Evolutionary conservation across 2,797 vertebrate species (phyloP), one percentile per base, ranked within the genome.

Genomic region (Gambusia yucatana): DNA sequence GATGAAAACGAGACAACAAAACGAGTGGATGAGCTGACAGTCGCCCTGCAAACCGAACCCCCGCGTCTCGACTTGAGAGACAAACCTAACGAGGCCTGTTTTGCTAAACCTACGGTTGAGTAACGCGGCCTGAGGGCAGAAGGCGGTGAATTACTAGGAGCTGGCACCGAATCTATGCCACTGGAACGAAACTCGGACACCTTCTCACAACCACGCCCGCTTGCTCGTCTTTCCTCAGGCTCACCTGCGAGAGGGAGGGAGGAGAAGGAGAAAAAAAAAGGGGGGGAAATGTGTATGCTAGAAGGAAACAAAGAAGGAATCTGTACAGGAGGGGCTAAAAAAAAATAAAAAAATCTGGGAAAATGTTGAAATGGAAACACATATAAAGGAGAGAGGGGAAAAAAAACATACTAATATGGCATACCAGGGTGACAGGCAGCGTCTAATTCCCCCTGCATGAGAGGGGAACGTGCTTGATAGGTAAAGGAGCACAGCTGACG

Each of bases 101-200:
- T 52, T 91, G 91, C 87, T 92, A 91, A 25, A 89, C 86, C 86
- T 88, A 50, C 75, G 89, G 86, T 94, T 93, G 91, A 89, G 88
- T 90, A 93, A 91, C 86, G 88, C 25, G 72, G 90, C 94, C 93
- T 61, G 57, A 52, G 89, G 92, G 86, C 80, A 78, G 73, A 91
- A 88, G 82, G 84, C 89, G 72, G 88, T 94, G 91, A 95, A 94
- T 94, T 85, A 92, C 72, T 83, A 84, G 89, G 88, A 87, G 82
- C 91, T 94, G 94, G 90, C 93, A 91, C 79, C 39, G 80, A 84
- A 87, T 91, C 86, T 73, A 55, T 77, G 83, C 84, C 86, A 82
- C 83, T 88, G 79, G 80, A 93, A 93, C 88, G 90, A 90, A 82
- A 88, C 84, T 92, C 80, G 88, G 91, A 90, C 92, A 90, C 87